Evolutionary conservation across 1,140 invertebrate genomes (phyloP).

Genomic region (Drosophila carrolli): DNA sequence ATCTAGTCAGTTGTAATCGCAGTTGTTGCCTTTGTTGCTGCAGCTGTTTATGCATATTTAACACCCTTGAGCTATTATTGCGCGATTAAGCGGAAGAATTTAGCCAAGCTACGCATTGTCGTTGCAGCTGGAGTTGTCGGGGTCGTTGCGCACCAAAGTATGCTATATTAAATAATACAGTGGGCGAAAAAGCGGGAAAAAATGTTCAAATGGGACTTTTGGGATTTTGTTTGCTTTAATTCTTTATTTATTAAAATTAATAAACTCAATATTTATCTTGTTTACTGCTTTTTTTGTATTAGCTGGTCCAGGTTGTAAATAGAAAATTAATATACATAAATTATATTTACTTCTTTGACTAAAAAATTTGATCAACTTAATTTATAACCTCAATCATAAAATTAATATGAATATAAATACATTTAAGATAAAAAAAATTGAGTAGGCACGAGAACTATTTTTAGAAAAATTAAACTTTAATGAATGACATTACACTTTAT

Average conservation of each 20-base stretch:
- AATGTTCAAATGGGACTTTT: not conserved
- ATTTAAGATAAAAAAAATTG: too few species aligned
- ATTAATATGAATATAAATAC: too few species aligned
- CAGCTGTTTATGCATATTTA: conserved; percentile 54
- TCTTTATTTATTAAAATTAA: too few species aligned
- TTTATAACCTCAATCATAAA: too few species aligned
- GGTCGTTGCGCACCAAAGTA: conserved; percentile 46
- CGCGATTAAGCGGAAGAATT: conserved; percentile 72
- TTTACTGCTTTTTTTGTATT: too few species aligned
- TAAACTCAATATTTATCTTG: too few species aligned
- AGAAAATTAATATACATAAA: too few species aligned
- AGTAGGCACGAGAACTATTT: too few species aligned
- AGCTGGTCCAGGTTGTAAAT: too few species aligned
- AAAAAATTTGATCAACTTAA: too few species aligned
- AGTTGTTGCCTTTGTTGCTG: conserved; percentile 38
- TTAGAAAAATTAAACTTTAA: not conserved
- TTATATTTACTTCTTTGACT: too few species aligned
- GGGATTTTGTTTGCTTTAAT: too few species aligned
- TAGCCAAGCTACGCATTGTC: conserved; percentile 55
- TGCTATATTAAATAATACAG: conserved; percentile 41
- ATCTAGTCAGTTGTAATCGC: conserved; percentile 53
- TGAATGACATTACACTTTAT: not conserved
- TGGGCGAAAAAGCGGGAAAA: not conserved
- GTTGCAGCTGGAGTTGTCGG: conserved; percentile 29
- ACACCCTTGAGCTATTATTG: conserved; percentile 69